A percentile compares a stretch with the other conserved stretches of the same genome.
Conservation (phyloP, 2,113 vertebrate genomes). For the Bombycilla garrulus region DNA sequence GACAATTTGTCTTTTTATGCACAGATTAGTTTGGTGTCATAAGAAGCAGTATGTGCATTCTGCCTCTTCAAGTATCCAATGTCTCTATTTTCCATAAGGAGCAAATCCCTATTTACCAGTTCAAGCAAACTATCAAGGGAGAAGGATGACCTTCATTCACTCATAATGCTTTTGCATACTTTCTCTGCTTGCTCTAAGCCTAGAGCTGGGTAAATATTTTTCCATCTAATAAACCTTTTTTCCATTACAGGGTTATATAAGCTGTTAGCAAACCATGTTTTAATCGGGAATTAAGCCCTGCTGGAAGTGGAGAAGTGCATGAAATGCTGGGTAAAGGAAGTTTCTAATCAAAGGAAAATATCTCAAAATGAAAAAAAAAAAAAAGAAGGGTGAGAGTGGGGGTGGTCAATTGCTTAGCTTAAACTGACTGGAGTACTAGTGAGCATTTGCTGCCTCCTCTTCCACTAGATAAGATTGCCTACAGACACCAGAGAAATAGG, state of each 20-base stretch:
- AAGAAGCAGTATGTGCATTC: background rate
- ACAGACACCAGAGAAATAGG: background rate
- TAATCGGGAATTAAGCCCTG: background rate
- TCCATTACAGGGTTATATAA: background rate
- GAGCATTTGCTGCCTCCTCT: background rate
- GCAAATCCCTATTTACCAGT: background rate
- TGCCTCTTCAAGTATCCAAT: background rate
- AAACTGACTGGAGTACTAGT: background rate
- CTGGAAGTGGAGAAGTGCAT: background rate
- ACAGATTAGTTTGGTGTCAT: background rate
- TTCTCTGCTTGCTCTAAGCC: background rate
- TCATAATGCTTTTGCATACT: background rate
- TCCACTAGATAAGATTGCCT: background rate
- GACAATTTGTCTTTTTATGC: background rate
- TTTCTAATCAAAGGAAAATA: background rate
- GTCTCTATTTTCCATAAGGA: background rate
- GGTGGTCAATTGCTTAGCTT: background rate
- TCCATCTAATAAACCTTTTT: background rate
- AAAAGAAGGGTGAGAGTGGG: accelerated
- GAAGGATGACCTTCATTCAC: background rate
- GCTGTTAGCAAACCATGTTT: background rate
- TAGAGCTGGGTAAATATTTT: background rate
- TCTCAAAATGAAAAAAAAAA: background rate
- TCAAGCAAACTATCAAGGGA: background rate
- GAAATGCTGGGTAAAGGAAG: background rate